These are phyloP conservation scores for Takifugu rubripes DNA, from an alignment of 2,797 vertebrate genomes.

Conservation along the genomic window DNA sequence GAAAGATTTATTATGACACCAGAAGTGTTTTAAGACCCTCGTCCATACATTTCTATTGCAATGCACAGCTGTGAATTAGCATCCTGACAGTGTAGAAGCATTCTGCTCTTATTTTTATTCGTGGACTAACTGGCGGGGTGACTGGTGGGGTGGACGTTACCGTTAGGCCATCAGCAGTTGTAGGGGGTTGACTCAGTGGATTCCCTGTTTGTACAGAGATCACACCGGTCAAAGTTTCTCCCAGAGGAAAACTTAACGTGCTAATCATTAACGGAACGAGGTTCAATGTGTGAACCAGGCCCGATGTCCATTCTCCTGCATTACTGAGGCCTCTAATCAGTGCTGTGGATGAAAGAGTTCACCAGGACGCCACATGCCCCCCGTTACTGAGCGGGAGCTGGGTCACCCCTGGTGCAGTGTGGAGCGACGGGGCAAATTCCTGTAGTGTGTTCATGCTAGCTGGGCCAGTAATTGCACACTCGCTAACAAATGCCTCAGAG, in stretches of 20 bases:
- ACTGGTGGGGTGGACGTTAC: neutral
- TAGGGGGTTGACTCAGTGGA: conserved; percentile 1
- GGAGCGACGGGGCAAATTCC: conserved; percentile 51
- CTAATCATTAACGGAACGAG: conserved; percentile 57
- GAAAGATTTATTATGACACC: no score
- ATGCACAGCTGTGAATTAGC: no score
- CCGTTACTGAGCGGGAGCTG: conserved; percentile 10
- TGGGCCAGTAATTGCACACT: conserved; percentile 49
- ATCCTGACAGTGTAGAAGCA: no score
- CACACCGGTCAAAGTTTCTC: conserved; percentile 51
- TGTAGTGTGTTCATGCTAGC: conserved; percentile 44
- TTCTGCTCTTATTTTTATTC: no score
- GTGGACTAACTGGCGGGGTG: no score
- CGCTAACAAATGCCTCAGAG: conserved; percentile 19
- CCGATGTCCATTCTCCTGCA: conserved; percentile 3
- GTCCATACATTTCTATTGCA: no score
- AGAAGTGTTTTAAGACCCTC: no score
- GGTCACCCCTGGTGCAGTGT: conserved; percentile 3
- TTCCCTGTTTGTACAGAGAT: conserved; percentile 33
- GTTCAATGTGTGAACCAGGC: conserved; percentile 25
- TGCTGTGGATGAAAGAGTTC: conserved; percentile 6
- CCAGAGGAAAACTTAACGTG: conserved; percentile 2
- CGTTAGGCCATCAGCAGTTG: neutral
- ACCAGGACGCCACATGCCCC: conserved; percentile 7
- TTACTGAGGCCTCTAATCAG: neutral